phyloP scores from a whole-genome alignment of 2,888 invertebrate genomes.

The Rhagonycha lutea region DNA sequence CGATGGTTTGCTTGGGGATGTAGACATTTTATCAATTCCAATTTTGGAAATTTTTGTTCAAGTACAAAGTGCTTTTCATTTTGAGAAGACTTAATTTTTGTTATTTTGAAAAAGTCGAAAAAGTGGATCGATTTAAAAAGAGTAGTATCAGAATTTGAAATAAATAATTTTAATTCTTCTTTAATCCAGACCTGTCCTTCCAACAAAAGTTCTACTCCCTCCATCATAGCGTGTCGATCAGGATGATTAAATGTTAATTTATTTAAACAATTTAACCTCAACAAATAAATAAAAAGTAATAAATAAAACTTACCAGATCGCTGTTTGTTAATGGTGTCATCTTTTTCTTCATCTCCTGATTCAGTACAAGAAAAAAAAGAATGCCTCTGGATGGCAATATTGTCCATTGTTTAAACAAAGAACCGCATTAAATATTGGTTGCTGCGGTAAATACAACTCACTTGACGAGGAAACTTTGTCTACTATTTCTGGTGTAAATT shows the following conservation, averaged over 20 bases:
- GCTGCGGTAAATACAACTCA: not conserved
- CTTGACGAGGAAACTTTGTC: constrained; percentile 2
- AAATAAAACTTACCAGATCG: constrained; percentile 43
- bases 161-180: not conserved
- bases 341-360: constrained; percentile 33
- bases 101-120: too few species aligned
- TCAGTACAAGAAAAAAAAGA: constrained; percentile 5
- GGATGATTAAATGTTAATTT: not conserved
- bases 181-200: not conserved
- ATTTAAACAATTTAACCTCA: constrained; percentile 30
- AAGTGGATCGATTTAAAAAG: too few species aligned
- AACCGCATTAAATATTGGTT: not conserved
- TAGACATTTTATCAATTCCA: too few species aligned
- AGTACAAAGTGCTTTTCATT: too few species aligned
- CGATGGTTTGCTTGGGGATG: too few species aligned
- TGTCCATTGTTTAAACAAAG: constrained; percentile 2
- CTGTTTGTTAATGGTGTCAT: constrained; percentile 36
- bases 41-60: too few species aligned
- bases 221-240: not conserved
- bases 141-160: too few species aligned
- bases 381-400: constrained; percentile 33
- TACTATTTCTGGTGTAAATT: constrained; percentile 1
- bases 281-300: not conserved
- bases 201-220: not conserved
- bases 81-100: too few species aligned